A percentile compares a stretch with the other conserved stretches of the same genome.
Evolutionary conservation across 35 echinoderm and acorn worm genomes (phyloP).

Genomic region (Ptychodera flava): DNA sequence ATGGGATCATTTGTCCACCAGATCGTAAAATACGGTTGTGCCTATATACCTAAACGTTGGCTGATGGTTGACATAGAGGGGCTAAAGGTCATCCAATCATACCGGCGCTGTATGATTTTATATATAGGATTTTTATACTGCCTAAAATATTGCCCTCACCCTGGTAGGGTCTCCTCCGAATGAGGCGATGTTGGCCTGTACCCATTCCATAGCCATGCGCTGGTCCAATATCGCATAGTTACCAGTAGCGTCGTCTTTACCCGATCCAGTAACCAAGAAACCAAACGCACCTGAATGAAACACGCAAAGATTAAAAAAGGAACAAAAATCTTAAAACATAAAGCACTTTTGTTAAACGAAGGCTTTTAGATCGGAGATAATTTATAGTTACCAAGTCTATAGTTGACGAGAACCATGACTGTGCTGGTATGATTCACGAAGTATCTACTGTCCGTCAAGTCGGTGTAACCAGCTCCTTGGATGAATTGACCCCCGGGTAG

Average conservation of each 20-base stretch:
- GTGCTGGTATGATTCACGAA: conserved; percentile 30
- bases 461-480: conserved; percentile 23
- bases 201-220: conserved; percentile 14
- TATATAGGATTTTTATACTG: no score
- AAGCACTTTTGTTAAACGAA: no score
- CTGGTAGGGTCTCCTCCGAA: conserved; percentile 32
- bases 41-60: no score
- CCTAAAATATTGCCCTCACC: no score
- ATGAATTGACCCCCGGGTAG: conserved; percentile 42
- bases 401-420: conserved; percentile 33
- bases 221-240: conserved; percentile 34
- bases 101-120: no score
- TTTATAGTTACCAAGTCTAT: conserved; percentile 46
- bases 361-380: no score
- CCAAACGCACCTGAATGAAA: conserved; percentile 18
- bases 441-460: conserved; percentile 29
- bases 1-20: no score
- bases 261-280: not conserved
- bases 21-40: no score
- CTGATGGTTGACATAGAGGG: no score
- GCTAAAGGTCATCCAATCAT: no score
- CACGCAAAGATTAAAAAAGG: not conserved
- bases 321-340: no score
- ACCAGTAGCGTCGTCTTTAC: not conserved
- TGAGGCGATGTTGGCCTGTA: conserved; percentile 15